Evolutionary conservation across 2,888 invertebrate species (phyloP).

Genomic region (Neoascia interrupta): DNA sequence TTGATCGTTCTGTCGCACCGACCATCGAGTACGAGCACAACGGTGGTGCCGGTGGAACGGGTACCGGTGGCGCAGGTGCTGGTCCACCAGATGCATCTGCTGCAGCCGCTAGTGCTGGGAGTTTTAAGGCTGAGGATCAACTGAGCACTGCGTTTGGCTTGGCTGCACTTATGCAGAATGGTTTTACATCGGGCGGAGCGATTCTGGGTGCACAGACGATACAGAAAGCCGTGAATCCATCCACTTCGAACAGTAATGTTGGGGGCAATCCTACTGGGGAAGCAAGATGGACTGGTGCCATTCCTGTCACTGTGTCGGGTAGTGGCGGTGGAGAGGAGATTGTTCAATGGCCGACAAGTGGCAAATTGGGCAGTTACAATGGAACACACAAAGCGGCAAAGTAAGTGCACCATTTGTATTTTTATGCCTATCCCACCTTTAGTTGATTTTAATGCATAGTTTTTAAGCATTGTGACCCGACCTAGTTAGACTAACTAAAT

Average conservation of each 20-base stretch:
- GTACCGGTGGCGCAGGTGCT: constrained; percentile 33
- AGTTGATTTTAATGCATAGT: no score
- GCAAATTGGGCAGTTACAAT: constrained; percentile 90
- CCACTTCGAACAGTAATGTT: constrained; percentile 71
- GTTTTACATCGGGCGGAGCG: constrained; percentile 83
- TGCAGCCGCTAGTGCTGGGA: constrained; percentile 75
- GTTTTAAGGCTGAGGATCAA: constrained; percentile 86
- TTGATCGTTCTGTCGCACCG: constrained; percentile 79
- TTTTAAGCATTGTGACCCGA: no score
- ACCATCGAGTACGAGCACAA: constrained; percentile 79
- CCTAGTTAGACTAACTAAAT: no score
- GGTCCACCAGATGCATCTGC: constrained; percentile 74
- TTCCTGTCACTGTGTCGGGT: constrained; percentile 82
- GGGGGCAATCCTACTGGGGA: constrained; percentile 61
- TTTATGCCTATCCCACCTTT: no score
- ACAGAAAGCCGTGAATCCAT: constrained; percentile 73
- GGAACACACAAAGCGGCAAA: constrained; percentile 84
- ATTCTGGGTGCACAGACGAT: constrained; percentile 79
- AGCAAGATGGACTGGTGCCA: constrained; percentile 82
- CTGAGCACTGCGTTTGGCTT: constrained; percentile 86
- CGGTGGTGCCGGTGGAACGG: constrained; percentile 51
- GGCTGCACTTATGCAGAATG: constrained; percentile 85
- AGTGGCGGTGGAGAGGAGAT: constrained; percentile 71
- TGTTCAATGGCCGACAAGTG: constrained; percentile 83
- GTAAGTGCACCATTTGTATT: no score